Conservation (phyloP, 2,888 invertebrate species). For the Priocnemis perturbator region DNA sequence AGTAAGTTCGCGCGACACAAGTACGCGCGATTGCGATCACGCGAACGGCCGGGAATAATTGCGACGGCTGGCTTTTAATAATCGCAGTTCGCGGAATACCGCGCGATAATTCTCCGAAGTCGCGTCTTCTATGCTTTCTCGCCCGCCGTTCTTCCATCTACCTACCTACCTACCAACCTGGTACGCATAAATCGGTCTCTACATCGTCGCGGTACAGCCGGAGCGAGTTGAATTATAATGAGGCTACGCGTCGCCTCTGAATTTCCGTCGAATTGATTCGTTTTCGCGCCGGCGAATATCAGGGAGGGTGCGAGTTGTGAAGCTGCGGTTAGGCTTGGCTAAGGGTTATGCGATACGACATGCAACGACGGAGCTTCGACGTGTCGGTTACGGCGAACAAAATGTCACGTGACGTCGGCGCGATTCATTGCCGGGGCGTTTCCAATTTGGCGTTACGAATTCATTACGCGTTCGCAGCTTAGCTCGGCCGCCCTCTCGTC, state of each 20-base stretch:
- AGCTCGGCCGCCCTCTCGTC: background rate
- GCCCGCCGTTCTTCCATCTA: background rate
- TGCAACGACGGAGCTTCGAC: no score
- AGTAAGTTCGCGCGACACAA: background rate
- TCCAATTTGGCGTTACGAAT: background rate
- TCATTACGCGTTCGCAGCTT: background rate
- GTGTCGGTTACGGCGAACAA: no score
- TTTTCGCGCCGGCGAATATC: background rate
- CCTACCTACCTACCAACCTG: background rate
- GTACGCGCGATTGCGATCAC: conserved; percentile 40
- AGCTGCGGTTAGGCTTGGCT: background rate
- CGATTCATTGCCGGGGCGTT: no score
- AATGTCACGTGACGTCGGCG: no score
- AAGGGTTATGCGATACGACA: no score
- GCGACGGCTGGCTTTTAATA: conserved; percentile 26
- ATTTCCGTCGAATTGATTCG: background rate
- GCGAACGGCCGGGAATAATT: conserved; percentile 30
- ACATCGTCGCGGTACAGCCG: background rate
- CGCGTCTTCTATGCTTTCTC: conserved; percentile 6
- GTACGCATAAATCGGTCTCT: background rate
- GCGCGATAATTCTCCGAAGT: background rate
- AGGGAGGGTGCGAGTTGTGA: background rate
- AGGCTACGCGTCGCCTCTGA: background rate
- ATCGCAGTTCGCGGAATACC: background rate
- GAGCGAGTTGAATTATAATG: background rate